Evolutionary conservation across 2,888 invertebrate species (phyloP).

Genomic region (Mantis religiosa): DNA sequence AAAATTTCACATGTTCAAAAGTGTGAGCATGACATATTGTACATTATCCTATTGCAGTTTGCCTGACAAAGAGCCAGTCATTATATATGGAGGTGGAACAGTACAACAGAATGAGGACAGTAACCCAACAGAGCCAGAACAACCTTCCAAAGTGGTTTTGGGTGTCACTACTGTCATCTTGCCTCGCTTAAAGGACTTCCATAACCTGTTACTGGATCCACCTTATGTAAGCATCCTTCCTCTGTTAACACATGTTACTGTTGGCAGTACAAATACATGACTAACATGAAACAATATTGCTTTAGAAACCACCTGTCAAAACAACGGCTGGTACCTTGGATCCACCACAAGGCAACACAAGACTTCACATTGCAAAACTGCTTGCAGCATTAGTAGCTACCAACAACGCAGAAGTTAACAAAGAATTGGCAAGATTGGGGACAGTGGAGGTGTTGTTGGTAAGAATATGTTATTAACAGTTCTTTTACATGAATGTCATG

Average conservation of each 20-base stretch:
- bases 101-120: background rate
- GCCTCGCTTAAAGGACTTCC: conserved; percentile 65
- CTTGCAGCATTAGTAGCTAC: conserved; percentile 71
- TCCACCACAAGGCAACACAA: conserved; percentile 73
- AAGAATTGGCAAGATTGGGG: conserved; percentile 56
- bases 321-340: conserved; percentile 68
- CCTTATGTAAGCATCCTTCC: conserved; percentile 55
- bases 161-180: conserved; percentile 61
- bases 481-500: too few species aligned
- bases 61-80: background rate
- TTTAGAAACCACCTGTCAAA: conserved; percentile 59
- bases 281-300: background rate
- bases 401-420: conserved; percentile 66
- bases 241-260: too few species aligned
- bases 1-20: too few species aligned
- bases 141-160: conserved; percentile 56
- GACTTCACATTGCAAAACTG: conserved; percentile 75
- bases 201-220: conserved; percentile 63
- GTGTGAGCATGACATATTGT: too few species aligned
- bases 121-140: conserved; percentile 49
- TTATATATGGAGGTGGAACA: background rate
- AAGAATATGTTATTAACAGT: too few species aligned
- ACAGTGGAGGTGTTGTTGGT: conserved; percentile 55
- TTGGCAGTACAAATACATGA: too few species aligned
- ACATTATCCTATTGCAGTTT: background rate